Percentiles rank a stretch among this genome's conserved stretches.
Evolutionary conservation across 2,888 invertebrate genomes (phyloP).

Genomic region (Tachina fera): DNA sequence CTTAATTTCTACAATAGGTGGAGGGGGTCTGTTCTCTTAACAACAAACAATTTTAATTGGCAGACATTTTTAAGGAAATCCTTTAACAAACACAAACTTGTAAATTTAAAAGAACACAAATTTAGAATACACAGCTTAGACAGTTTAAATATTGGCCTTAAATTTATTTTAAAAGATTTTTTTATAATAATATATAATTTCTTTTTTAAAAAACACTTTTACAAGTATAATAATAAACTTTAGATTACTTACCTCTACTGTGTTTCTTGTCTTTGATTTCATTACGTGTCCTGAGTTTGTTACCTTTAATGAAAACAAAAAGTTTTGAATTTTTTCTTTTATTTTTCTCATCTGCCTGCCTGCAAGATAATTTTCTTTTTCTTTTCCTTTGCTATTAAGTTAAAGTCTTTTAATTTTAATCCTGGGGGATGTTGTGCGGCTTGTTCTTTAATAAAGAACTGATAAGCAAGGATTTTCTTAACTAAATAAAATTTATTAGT

Average conservation of each 20-base stretch:
- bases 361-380: slow-evolving; percentile 31
- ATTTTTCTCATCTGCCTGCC: slow-evolving; percentile 10
- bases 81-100: slow-evolving; percentile 21
- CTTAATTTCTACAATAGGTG: slow-evolving; percentile 37
- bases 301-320: slow-evolving; percentile 52
- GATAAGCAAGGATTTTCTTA: slow-evolving; percentile 72
- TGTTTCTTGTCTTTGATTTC: slow-evolving; percentile 28
- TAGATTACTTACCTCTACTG: slow-evolving; percentile 35
- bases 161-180: slow-evolving; percentile 30
- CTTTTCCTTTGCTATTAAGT: not conserved
- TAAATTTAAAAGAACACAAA: slow-evolving; percentile 19
- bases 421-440: slow-evolving; percentile 59
- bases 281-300: slow-evolving; percentile 58
- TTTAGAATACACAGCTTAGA: not conserved
- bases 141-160: slow-evolving; percentile 22
- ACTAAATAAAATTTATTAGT: slow-evolving; percentile 70
- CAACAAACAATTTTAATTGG: slow-evolving; percentile 51
- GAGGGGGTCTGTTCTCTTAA: slow-evolving; percentile 5
- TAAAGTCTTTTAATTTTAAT: slow-evolving; percentile 46
- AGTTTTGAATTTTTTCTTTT: slow-evolving; percentile 35
- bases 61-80: slow-evolving; percentile 53
- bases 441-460: slow-evolving; percentile 60
- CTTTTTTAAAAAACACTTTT: not conserved
- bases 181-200: too few relatives aligned
- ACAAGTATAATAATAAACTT: slow-evolving; percentile 33